Evolutionary conservation across 2,113 vertebrate genomes (phyloP).

Genomic region (Cyanoramphus novaezelandiae): DNA sequence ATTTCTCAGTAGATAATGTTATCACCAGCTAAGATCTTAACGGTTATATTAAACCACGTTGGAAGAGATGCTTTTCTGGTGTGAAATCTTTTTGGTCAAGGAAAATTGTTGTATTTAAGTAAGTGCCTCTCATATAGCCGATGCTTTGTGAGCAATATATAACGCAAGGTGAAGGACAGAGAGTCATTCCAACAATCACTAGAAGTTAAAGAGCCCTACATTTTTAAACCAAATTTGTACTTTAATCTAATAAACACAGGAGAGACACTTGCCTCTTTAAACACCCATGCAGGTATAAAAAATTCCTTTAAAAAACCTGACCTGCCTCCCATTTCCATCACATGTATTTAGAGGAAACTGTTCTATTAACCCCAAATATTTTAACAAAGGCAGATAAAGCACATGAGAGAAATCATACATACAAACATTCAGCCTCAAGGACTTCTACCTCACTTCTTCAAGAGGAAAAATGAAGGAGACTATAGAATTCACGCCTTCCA

Average conservation of each 20-base stretch:
- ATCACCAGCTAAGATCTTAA: background rate
- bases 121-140: background rate
- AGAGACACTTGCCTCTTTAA: background rate
- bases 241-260: background rate
- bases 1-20: background rate
- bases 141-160: background rate
- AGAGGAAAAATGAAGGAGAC: background rate
- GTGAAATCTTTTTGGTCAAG: background rate
- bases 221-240: background rate
- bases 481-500: background rate
- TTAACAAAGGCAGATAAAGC: background rate
- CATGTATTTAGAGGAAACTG: background rate
- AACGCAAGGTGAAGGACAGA: background rate
- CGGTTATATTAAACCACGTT: background rate
- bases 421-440: background rate
- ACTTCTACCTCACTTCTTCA: background rate
- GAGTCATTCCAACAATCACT: background rate
- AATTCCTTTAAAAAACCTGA: background rate
- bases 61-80: background rate
- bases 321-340: background rate
- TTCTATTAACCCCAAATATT: background rate
- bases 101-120: background rate
- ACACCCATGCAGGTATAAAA: background rate
- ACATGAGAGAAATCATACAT: background rate
- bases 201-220: background rate